Conservation (phyloP, 2,888 invertebrate species). For the Notodonta ziczac region DNA sequence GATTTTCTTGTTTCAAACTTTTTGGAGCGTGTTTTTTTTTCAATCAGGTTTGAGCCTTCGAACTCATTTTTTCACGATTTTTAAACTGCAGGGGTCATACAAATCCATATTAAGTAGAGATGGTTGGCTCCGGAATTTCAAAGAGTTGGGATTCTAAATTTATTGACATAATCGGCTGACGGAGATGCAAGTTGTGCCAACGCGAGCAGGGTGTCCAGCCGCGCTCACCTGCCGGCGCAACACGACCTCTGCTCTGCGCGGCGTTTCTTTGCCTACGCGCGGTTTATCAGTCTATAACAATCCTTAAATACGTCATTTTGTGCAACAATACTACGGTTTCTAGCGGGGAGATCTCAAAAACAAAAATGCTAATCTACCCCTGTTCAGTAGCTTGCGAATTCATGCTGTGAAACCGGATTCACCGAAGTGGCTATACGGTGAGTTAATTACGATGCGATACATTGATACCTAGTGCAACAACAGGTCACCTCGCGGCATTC, state of each 20-base stretch:
- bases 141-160: neutral
- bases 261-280: neutral
- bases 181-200: neutral
- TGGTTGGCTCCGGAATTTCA: neutral
- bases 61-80: neutral
- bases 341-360: neutral
- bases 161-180: neutral
- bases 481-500: neutral
- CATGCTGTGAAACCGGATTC: neutral
- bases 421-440: neutral
- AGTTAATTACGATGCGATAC: conserved; percentile 1
- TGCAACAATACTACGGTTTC: neutral
- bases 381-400: neutral
- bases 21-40: neutral
- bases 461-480: neutral
- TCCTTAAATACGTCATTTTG: no score
- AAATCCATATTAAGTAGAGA: neutral
- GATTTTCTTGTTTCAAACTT: no score
- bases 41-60: neutral
- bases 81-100: neutral
- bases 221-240: neutral
- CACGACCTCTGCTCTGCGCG: neutral
- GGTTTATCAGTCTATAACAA: neutral
- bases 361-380: neutral
- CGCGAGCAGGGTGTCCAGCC: neutral